A percentile compares a stretch with the other conserved stretches of the same genome.
Conservation (phyloP, 2,113 vertebrate species). For the Cacatua alba region DNA sequence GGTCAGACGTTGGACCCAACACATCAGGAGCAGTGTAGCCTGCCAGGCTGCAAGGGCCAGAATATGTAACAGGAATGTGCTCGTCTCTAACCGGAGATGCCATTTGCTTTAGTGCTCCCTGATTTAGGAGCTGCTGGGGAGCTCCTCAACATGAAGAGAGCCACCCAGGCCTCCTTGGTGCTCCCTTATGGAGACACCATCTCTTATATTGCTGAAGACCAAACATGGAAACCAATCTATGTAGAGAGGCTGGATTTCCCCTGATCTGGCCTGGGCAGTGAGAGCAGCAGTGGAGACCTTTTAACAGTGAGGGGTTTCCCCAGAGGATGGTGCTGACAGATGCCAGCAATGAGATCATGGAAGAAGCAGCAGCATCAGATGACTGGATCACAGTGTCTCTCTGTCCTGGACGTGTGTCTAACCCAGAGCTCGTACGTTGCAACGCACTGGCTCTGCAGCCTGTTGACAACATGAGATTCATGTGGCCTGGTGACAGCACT, state of each 20-base stretch:
- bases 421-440: background rate
- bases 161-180: fast-evolving
- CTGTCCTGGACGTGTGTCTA: background rate
- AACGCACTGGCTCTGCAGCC: background rate
- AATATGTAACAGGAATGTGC: fast-evolving
- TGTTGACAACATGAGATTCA: background rate
- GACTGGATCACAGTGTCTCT: background rate
- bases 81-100: background rate
- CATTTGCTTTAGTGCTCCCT: background rate
- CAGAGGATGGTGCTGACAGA: background rate
- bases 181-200: background rate
- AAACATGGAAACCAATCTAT: background rate
- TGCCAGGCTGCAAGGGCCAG: background rate
- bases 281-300: background rate
- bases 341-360: slow-evolving; percentile 14
- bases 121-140: background rate
- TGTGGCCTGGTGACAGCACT: background rate
- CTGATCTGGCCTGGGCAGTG: fast-evolving
- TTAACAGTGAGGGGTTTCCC: slow-evolving; percentile 18
- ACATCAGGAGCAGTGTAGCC: background rate
- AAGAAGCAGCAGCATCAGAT: background rate
- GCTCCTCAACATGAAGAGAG: background rate
- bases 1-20: background rate
- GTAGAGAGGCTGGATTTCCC: background rate
- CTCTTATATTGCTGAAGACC: background rate